Conservation (phyloP, 2,888 invertebrate species). For the Diabrotica balteata region DNA sequence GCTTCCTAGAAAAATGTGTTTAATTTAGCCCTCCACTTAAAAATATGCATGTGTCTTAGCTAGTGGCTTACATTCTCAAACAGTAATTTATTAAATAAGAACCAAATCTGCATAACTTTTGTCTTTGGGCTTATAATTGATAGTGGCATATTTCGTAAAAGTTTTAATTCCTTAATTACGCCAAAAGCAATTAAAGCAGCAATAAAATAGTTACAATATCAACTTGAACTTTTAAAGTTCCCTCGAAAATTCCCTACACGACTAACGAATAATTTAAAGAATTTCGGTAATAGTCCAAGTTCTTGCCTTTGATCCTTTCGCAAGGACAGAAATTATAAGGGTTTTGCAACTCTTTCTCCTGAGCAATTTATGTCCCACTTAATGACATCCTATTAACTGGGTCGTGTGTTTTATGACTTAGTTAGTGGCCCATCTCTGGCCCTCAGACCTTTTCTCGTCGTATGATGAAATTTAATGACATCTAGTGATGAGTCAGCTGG, state of each 20-base stretch:
- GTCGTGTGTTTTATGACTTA: slow-evolving; percentile 6
- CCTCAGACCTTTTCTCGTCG: not conserved
- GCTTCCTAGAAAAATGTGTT: no score
- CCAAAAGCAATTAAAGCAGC: no score
- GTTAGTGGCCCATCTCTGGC: not conserved
- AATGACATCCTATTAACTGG: slow-evolving; percentile 3
- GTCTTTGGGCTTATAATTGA: no score
- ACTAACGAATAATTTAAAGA: not conserved
- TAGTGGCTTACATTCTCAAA: no score
- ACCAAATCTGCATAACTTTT: no score
- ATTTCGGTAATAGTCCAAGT: not conserved
- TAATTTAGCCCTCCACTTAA: no score
- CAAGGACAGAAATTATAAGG: not conserved
- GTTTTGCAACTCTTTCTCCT: not conserved
- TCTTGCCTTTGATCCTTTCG: not conserved
- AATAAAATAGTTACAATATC: no score
- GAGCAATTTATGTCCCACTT: slow-evolving; percentile 1
- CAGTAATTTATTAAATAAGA: no score
- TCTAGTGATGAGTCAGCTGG: not conserved
- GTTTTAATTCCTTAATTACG: no score
- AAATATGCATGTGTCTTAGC: no score
- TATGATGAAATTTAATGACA: not conserved
- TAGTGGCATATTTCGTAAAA: no score
- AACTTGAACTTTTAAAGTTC: no score
- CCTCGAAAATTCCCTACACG: not conserved